Percentiles rank a stretch among this genome's conserved stretches.
Conservation (phyloP, 2,888 invertebrate genomes). For the Isoperla grammatica region DNA sequence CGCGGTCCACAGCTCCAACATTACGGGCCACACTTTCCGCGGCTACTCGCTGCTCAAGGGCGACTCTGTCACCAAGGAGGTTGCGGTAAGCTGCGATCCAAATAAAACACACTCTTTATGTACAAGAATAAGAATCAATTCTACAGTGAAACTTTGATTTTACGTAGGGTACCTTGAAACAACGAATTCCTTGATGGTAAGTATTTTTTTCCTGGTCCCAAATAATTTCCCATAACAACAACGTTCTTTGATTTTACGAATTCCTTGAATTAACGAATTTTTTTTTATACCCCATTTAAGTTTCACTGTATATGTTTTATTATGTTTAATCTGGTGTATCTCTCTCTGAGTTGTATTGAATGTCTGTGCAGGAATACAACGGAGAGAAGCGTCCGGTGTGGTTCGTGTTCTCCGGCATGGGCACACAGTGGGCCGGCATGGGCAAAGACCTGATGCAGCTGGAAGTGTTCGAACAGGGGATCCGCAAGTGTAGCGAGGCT, state of each 20-base stretch:
- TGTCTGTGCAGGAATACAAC: slow-evolving; percentile 38
- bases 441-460: slow-evolving; percentile 78
- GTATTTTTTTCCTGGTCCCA: no score
- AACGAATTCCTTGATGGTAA: no score
- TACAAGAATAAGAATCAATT: neutral
- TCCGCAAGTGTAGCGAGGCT: slow-evolving; percentile 68
- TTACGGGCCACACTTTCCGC: slow-evolving; percentile 71
- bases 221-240: no score
- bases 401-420: slow-evolving; percentile 98
- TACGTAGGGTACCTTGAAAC: no score
- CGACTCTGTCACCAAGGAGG: slow-evolving; percentile 48
- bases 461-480: slow-evolving; percentile 72
- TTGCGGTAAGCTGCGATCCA: slow-evolving; percentile 40
- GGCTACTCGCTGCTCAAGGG: slow-evolving; percentile 72
- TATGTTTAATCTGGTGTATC: no score
- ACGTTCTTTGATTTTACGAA: no score
- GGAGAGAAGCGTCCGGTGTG: slow-evolving; percentile 76
- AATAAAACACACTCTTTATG: neutral
- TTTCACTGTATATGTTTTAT: no score
- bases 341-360: no score
- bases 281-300: no score
- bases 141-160: neutral
- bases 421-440: slow-evolving; percentile 97
- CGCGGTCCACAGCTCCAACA: slow-evolving; percentile 62
- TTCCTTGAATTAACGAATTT: no score